Evolutionary conservation across 2,113 vertebrate genomes (phyloP).

Genomic region (Neolamprologus devosi): DNA sequence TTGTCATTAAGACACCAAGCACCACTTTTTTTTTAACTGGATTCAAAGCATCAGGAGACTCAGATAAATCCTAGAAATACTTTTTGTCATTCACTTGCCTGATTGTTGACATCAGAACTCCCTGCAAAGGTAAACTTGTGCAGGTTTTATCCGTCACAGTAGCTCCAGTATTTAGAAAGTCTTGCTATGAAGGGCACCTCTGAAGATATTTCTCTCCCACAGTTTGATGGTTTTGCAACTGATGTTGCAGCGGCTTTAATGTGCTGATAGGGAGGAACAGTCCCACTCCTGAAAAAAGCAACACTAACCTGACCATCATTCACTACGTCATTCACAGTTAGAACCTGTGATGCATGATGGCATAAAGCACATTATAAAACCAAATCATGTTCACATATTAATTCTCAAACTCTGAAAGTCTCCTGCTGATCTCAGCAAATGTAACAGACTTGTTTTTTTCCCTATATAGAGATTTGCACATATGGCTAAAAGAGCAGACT

Average conservation of each 20-base stretch:
- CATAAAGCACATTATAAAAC: background rate
- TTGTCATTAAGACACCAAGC: background rate
- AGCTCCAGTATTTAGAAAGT: background rate
- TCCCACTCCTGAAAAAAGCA: background rate
- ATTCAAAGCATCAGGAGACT: background rate
- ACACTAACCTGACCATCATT: background rate
- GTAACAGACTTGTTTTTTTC: background rate
- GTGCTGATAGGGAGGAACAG: background rate
- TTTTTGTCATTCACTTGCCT: background rate
- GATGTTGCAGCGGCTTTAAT: background rate
- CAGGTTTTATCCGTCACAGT: fast-evolving
- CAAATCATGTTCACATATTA: background rate
- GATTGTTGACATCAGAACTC: background rate
- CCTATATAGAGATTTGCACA: background rate
- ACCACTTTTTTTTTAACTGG: background rate
- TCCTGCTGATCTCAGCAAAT: background rate
- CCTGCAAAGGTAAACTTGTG: background rate
- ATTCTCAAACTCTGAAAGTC: background rate
- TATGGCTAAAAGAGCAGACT: background rate
- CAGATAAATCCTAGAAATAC: background rate
- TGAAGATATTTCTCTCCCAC: background rate
- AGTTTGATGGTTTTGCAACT: background rate
- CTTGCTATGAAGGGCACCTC: background rate
- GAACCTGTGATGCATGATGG: background rate
- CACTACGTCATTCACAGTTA: background rate